These are phyloP conservation scores for Episyrphus balteatus DNA, from an alignment of 1,140 invertebrate genomes.

Conservation along the genomic window DNA sequence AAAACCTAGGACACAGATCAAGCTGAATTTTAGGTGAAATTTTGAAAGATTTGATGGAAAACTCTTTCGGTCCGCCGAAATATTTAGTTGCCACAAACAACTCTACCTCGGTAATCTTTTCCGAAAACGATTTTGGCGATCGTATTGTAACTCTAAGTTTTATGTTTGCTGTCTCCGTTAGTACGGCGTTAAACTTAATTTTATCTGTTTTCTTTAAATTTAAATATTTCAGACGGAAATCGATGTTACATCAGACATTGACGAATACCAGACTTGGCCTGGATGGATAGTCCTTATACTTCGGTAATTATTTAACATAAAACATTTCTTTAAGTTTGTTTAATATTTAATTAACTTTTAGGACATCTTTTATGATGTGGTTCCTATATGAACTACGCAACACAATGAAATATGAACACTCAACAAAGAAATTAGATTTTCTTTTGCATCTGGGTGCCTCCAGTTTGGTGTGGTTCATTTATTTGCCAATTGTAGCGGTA, in stretches of 20 bases:
- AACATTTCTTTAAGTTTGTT: neutral
- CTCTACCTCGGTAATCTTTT: no score
- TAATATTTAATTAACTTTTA: conserved; percentile 26
- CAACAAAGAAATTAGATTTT: conserved; percentile 82
- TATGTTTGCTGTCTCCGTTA: no score
- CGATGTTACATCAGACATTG: conserved; percentile 90
- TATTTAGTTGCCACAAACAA: no score
- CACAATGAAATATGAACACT: conserved; percentile 87
- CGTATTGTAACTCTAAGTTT: no score
- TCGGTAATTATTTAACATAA: conserved; percentile 13
- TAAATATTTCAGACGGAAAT: conserved; percentile 79
- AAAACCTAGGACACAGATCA: no score
- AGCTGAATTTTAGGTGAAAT: no score
- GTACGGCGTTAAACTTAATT: neutral
- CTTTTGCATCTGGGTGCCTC: conserved; percentile 93
- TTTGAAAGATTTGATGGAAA: no score
- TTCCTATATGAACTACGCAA: conserved; percentile 85
- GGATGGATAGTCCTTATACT: conserved; percentile 80
- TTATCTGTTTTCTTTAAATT: neutral
- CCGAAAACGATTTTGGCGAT: no score
- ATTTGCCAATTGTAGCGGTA: conserved; percentile 86
- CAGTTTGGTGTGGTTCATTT: conserved; percentile 96
- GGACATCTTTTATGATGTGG: conserved; percentile 84
- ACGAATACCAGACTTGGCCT: conserved; percentile 94
- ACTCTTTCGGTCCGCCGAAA: no score